A percentile compares a stretch with the other conserved stretches of the same genome.
Conservation (phyloP, 2,888 invertebrate genomes). For the Venustoraphidia nigricollis region DNA sequence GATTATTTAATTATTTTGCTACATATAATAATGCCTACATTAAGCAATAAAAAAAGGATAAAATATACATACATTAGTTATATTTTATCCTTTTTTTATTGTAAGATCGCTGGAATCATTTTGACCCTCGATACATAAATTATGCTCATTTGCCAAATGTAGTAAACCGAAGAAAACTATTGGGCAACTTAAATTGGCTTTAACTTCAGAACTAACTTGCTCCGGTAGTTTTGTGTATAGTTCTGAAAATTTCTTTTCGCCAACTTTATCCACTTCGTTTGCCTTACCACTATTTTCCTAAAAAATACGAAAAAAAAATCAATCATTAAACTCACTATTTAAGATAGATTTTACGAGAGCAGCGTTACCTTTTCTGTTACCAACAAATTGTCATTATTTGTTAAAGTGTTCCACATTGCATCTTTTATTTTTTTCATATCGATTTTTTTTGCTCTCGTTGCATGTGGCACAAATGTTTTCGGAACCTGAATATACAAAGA, state of each 20-base stretch:
- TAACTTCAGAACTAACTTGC: constrained; percentile 41
- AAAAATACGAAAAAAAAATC: constrained; percentile 6
- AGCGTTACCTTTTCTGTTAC: constrained; percentile 23
- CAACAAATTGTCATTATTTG: constrained; percentile 19
- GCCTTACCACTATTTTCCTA: constrained; percentile 8
- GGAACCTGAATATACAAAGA: constrained; percentile 34
- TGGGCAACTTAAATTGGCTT: constrained; percentile 58
- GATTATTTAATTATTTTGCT: no score
- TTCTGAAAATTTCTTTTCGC: constrained; percentile 34
- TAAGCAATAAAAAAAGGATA: no score
- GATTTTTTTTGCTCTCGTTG: constrained; percentile 69
- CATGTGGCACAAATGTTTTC: constrained; percentile 62
- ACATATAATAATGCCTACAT: no score
- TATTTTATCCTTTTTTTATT: constrained; percentile 16
- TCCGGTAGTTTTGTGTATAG: constrained; percentile 41
- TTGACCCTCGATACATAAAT: constrained; percentile 36
- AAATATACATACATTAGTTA: no score
- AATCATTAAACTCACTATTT: neutral
- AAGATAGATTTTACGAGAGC: neutral
- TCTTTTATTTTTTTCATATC: constrained; percentile 72
- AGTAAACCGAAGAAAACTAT: constrained; percentile 67
- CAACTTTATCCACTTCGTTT: constrained; percentile 24
- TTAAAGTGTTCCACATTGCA: constrained; percentile 54
- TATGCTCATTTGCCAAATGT: constrained; percentile 73
- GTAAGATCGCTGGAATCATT: constrained; percentile 36